phyloP scores from a whole-genome alignment of 1,140 invertebrate species.

The Lasaia peninsularis region DNA sequence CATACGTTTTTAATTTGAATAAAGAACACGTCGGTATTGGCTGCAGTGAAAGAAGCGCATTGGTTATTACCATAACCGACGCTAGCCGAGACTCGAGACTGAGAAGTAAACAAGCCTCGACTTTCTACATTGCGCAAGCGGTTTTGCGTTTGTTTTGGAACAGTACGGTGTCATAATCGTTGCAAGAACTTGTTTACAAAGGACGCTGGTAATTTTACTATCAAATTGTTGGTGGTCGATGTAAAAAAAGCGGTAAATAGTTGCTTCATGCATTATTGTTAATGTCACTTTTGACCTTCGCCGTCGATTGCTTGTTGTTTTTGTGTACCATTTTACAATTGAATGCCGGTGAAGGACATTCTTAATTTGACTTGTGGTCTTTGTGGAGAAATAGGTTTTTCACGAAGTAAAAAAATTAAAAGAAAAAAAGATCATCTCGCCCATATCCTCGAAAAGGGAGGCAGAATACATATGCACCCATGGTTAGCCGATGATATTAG shows the following conservation, averaged over 20 bases:
- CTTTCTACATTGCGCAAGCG: slow-evolving; percentile 20
- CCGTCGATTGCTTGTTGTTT: background rate
- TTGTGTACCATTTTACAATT: background rate
- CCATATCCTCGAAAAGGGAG: too few species aligned
- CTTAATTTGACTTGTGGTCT: too few species aligned
- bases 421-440: too few species aligned
- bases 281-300: slow-evolving; percentile 9
- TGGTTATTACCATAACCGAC: background rate
- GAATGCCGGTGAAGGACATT: background rate
- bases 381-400: too few species aligned
- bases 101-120: slow-evolving; percentile 14
- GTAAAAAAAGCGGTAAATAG: slow-evolving; percentile 2
- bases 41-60: background rate
- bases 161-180: slow-evolving; percentile 18
- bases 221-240: background rate
- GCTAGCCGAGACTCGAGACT: background rate
- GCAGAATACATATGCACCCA: too few species aligned
- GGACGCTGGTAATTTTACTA: slow-evolving; percentile 7
- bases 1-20: too few species aligned
- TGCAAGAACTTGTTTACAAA: slow-evolving; percentile 11
- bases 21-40: too few species aligned
- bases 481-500: too few species aligned
- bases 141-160: slow-evolving; percentile 19
- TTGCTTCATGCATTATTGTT: slow-evolving; percentile 8
- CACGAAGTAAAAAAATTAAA: too few species aligned